These are phyloP conservation scores for Craniophora ligustri DNA, from an alignment of 2,888 invertebrate genomes.

Conservation along the genomic window DNA sequence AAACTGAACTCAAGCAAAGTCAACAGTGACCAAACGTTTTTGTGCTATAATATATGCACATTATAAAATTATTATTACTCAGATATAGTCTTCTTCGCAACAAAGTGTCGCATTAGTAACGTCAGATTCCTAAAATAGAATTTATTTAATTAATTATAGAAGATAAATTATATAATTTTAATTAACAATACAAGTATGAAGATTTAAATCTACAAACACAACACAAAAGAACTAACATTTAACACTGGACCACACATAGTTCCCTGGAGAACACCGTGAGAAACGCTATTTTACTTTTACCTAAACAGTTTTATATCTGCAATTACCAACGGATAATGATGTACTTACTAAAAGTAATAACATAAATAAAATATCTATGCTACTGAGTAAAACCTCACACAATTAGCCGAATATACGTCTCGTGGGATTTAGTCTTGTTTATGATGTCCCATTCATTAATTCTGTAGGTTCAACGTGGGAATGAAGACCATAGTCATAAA, in stretches of 20 bases:
- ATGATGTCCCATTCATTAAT: slow-evolving; percentile 41
- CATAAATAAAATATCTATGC: slow-evolving; percentile 16
- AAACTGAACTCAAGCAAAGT: slow-evolving; percentile 1
- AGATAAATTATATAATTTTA: not conserved
- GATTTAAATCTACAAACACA: not conserved
- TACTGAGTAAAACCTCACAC: slow-evolving; percentile 12
- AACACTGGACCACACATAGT: slow-evolving; percentile 8
- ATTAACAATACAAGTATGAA: slow-evolving; percentile 1
- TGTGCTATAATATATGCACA: slow-evolving; percentile 10
- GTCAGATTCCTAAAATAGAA: not conserved
- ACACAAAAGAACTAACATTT: not conserved
- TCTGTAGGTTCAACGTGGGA: slow-evolving; percentile 37
- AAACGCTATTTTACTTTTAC: slow-evolving; percentile 3
- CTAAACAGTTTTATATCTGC: not conserved
- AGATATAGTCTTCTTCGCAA: no score
- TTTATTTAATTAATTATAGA: not conserved
- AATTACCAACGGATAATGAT: slow-evolving; percentile 1
- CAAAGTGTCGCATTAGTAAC: not conserved
- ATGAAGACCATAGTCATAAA: slow-evolving; percentile 37
- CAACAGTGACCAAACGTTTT: slow-evolving; percentile 24
- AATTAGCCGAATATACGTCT: slow-evolving; percentile 36
- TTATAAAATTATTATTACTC: slow-evolving; percentile 3
- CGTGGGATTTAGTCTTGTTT: slow-evolving; percentile 28
- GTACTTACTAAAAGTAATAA: slow-evolving; percentile 7
- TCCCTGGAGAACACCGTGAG: slow-evolving; percentile 18